Evolutionary conservation across 2,797 vertebrate species (phyloP), one percentile per base, ranked within the genome.

Genomic region (Mormyrus hasselquistii): DNA sequence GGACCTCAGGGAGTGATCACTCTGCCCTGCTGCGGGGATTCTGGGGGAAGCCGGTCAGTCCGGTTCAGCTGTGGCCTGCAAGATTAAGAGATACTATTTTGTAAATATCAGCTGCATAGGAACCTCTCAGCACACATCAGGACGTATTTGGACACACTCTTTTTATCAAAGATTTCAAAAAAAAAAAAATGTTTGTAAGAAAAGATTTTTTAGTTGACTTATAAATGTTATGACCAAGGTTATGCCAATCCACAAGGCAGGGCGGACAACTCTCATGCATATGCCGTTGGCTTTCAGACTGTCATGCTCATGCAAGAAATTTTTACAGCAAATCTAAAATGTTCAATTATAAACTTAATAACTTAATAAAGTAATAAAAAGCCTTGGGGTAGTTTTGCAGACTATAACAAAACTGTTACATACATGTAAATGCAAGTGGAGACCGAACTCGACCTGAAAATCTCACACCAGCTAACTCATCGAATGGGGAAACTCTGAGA

Each of bases 1-100:
- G 29, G 65, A 82, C 88, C 87, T 16, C 14, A 12, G 89, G 87
- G 83, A 88, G 49, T 83, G n/a, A 44, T 87, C 84, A 90, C 89
- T 87, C 22, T 19, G 79, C 65, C 65, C 65, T 83, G 69, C 49
- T 3, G 38, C 3, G 7, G 29, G 73, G 55, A 87, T 29, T 8
- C 55, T 25, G 79, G 53, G 86, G 19, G 89, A 88, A 89, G 89
- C 82, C 47, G 47, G 65, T 73, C 62, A 83, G 57, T 47, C 55
- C 19, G 19, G 41, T 44, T 87, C 55, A 65, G 41, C 9, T 16
- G 4, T 34, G 49, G 44, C 86, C 55, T 44, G 57, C 83, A 12
- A 53, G 65, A 59, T 65, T 41, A 52, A 55, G 57, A 53, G 12
- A 88, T 91, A 65, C 69, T n/a, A 84, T 84, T 84, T 84, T 49